Evolutionary conservation across 1,140 invertebrate genomes (phyloP), one percentile per base, ranked within the genome.

Genomic region (Trichomalopsis sarcophagae): DNA sequence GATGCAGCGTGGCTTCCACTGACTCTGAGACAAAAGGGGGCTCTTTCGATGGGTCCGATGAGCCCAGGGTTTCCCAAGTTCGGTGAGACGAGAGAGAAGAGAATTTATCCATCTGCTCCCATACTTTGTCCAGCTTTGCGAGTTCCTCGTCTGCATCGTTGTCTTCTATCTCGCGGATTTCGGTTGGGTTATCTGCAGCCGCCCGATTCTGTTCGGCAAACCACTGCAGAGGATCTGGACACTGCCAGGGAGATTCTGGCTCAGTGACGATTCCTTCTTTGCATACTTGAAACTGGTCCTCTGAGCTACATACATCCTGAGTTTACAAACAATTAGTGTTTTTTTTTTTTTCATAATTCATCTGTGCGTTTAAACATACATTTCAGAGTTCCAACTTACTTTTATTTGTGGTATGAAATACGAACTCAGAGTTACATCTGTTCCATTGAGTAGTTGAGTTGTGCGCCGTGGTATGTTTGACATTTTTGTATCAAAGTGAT

Each of bases 21-120:
- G 88, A 86, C 87, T 93, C 92, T 1, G 89, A 88, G 27, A 90
- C 80, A 85, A 92, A 93, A 33, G 85, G 83, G 21, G 81, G 82
- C 73, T 93, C 89, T 82, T 90, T 91, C 13, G 47, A 27, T 17
- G 88, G 82, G 36, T 91, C 85, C 0, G 80, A 85, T 14, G 86
- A 55, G 40, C 92, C 92, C 1, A 93, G 81, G 27, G 86, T 90
- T 86, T 93, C 93, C 93, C 93, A 93, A 0, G 91, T 92, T 36
- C 88, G 88, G 86, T 78, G 83, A 50, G 92, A 81, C 5, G 87
- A 69, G 23, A 89, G 30, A 23, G 88, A 81, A 33, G 80, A 50
- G 69, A 36, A 13, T 73, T 86, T 74, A 17, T 88, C 79, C 71
- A 90, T 87, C 44, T 86, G 74, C 30, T 90, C 83, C 89, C 89